Evolutionary conservation across 64 coral and sea anemone genomes (phyloP).

Genomic region (Orbicella faveolata): DNA sequence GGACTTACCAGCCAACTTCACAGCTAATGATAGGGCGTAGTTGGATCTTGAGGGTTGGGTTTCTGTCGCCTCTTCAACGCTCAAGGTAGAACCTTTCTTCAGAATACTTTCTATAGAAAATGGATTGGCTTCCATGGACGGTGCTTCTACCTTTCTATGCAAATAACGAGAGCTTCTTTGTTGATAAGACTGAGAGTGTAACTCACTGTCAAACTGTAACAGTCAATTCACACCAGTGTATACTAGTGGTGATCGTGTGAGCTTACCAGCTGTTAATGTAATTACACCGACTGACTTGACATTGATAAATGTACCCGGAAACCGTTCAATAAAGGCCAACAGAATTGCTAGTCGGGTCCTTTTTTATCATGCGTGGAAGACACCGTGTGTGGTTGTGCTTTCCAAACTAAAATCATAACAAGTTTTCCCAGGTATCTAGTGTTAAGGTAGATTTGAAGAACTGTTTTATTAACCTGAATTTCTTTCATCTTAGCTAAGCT

Average conservation of each 20-base stretch:
- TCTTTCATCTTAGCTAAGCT: not conserved
- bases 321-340: slow-evolving; percentile 19
- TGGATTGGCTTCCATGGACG: slow-evolving; percentile 54
- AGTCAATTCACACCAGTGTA: not conserved
- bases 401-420: slow-evolving; percentile 2
- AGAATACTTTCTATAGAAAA: slow-evolving; percentile 71
- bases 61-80: slow-evolving; percentile 26
- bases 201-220: not conserved
- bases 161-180: not conserved
- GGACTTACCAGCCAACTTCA: slow-evolving; percentile 64
- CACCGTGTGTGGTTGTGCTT: slow-evolving; percentile 18
- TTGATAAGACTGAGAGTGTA: not conserved
- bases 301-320: slow-evolving; percentile 53
- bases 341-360: not conserved
- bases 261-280: slow-evolving; percentile 30
- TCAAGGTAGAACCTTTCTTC: slow-evolving; percentile 28
- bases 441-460: not conserved
- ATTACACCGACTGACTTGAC: slow-evolving; percentile 12
- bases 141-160: not conserved
- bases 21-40: slow-evolving; percentile 55
- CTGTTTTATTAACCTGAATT: not conserved
- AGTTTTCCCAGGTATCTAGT: not conserved
- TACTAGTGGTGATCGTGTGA: not conserved
- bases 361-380: not conserved
- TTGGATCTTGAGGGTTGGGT: slow-evolving; percentile 43